Base-by-base conservation (phyloP, 1,140 invertebrate species). In the Drosophila persimilis region DNA sequence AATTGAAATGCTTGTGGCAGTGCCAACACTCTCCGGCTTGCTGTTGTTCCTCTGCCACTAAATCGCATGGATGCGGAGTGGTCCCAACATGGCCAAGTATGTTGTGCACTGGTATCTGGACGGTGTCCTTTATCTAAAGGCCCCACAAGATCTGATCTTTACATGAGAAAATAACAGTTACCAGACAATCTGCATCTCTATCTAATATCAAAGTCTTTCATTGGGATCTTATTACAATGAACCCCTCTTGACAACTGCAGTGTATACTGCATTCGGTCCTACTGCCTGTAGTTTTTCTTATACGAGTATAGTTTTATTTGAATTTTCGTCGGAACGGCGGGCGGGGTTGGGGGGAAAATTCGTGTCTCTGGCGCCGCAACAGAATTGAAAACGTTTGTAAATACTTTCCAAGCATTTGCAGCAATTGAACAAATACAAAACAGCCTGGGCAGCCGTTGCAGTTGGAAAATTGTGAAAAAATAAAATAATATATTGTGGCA, bases 1-100 rank as follows among this genome's bases (percentile, higher is more conserved):
- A 84, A 86, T 85, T 88, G 83, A 86, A 86, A 86, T 86, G 83
- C 83, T 78, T 86, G 81, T 79, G 83, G 78, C 83, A 86, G 78
- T 69, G 70, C 65, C 77, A 88, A 86, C 78, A 79, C 78, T 83
- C 51, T 61, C 43, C 51, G 62, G 22, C 20, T 43, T 63, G 67
- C 17, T 35, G 56, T 50, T 57, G 35, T 39, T 45, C 64, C 53
- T 17, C 61, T 47, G 41, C 24, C 20, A 45, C 48, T 50, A 24
- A 17, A 17, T 24, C 46, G 46, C n/a, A 29, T 39, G 29, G 29
- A 61, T 22, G 22, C 0, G 2, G 67, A 60, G 59, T 77, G 26
- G 11, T 13, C 15, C 11, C 24, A 46, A 57, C 52, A 8, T 15
- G 15, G 9, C 17, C 35, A 39, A 13, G 9, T 24, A 9, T 29